Conservation (phyloP, 2,888 invertebrate genomes). For the Liodrosophila aerea region DNA sequence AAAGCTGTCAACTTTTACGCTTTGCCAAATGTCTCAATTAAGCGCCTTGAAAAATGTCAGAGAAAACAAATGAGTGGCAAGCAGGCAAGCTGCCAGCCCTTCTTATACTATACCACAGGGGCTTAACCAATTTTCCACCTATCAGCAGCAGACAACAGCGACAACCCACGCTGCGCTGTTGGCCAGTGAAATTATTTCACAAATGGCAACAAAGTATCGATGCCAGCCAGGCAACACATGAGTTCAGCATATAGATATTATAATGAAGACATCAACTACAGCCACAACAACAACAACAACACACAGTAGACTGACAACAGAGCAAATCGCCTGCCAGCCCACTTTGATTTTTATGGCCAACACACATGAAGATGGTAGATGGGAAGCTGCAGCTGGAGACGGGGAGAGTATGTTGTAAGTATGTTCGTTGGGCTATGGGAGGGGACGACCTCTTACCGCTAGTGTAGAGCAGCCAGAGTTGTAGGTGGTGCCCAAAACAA, state of each 20-base stretch:
- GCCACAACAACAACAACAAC: conserved; percentile 27
- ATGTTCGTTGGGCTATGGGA: conserved; percentile 25
- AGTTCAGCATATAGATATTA: conserved; percentile 34
- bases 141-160: conserved; percentile 5
- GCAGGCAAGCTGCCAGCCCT: conserved; percentile 50
- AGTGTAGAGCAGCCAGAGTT: conserved; percentile 48
- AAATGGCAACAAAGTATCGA: conserved; percentile 29
- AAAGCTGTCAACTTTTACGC: conserved; percentile 46
- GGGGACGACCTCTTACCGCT: conserved; percentile 59
- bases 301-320: conserved; percentile 55
- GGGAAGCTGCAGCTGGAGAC: conserved; percentile 15
- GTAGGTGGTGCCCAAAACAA: conserved; percentile 74
- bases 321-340: conserved; percentile 74
- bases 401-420: not conserved
- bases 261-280: conserved; percentile 74
- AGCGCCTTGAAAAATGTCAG: conserved; percentile 36
- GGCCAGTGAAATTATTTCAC: conserved; percentile 68
- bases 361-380: conserved; percentile 44
- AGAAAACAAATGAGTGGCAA: conserved; percentile 59
- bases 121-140: conserved; percentile 68
- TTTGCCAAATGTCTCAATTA: conserved; percentile 67
- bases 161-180: conserved; percentile 52
- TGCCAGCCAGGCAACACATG: conserved; percentile 11
- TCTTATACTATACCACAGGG: conserved; percentile 26
- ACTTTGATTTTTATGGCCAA: conserved; percentile 74